Evolutionary conservation across 2,797 vertebrate genomes (phyloP), one percentile per base, ranked within the genome.

Genomic region (Lepus townsendii): DNA sequence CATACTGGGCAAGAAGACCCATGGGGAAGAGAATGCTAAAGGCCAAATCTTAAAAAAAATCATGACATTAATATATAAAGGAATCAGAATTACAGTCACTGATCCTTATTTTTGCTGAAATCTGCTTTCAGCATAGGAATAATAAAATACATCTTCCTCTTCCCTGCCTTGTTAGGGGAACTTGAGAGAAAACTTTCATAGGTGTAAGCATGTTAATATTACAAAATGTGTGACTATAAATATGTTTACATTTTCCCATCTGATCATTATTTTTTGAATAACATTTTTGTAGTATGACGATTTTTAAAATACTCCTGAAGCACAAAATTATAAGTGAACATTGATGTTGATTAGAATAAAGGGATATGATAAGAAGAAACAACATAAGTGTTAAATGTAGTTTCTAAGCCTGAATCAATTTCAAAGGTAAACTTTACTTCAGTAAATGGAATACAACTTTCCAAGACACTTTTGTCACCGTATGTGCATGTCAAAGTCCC

Each of bases 261-360:
- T 75, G 60, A 4, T 65, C 30, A 32, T 88, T 90, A 80, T 68
- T 52, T 30, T 63, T 20, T 62, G 24, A 65, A 57, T 3, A 60
- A 87, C 17, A 5, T 60, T 78, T 85, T 91, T 42, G 50, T 2
- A 38, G 13, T 63, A 6, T n/a, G 42, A 5, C 42, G 73, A 90
- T 83, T 83, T 73, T 92, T 32, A 62, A 88, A 91, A 57, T 30
- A 50, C 69, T 83, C 22, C 19, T 83, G 11, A 76, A 83, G 30
- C 6, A 78, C 27, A 82, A 38, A 62, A 68, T 54, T 77, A 14
- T 47, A 78, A 47, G 11, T 57, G 38, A 91, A 69, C 57, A 72
- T 62, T 79, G 66, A 62, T n/a, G 0, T 47, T 66, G 65, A 71
- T 69, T 88, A 66, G 0, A 27, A 9, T 78, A 35, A 82, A 73